Evolutionary conservation across 2,888 invertebrate genomes (phyloP).

Genomic region (Hirtodrosophila confusa): DNA sequence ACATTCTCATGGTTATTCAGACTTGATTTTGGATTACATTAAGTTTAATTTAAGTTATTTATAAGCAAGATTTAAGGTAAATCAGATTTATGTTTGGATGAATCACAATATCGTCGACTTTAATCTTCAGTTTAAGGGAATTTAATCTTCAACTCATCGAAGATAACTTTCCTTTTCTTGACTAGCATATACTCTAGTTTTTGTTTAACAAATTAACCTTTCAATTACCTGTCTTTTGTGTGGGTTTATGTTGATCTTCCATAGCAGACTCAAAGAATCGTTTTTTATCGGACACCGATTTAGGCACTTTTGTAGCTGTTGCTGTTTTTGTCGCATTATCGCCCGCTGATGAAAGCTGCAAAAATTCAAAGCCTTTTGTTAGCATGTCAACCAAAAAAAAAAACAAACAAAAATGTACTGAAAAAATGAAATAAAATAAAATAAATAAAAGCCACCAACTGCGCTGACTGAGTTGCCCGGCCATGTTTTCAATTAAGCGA

Average conservation of each 20-base stretch:
- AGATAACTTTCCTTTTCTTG: not conserved
- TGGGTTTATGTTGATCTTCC: conserved; percentile 94
- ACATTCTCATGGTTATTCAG: too few relatives aligned
- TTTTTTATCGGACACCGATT: conserved; percentile 96
- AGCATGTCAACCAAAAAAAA: conserved; percentile 38
- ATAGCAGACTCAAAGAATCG: conserved; percentile 98
- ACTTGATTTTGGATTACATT: too few relatives aligned
- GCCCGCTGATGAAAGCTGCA: conserved; percentile 65
- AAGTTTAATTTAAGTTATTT: too few relatives aligned
- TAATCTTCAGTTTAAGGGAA: too few relatives aligned
- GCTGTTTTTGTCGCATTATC: conserved; percentile 79
- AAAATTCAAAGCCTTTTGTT: conserved; percentile 53
- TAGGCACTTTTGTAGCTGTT: conserved; percentile 89
- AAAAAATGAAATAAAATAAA: conserved; percentile 33
- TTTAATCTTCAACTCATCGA: too few relatives aligned
- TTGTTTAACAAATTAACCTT: not conserved
- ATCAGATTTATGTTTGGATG: too few relatives aligned
- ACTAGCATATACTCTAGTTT: not conserved
- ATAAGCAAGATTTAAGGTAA: too few relatives aligned
- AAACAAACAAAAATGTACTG: conserved; percentile 10
- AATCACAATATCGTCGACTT: too few relatives aligned
- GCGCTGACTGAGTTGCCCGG: conserved; percentile 13
- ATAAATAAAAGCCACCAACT: conserved; percentile 17
- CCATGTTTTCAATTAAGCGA: conserved; percentile 55
- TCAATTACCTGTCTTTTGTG: conserved; percentile 91